These are phyloP conservation scores for Lamprologus sp. DNA, from an alignment of 2,113 vertebrate genomes.

Conservation along the genomic window DNA sequence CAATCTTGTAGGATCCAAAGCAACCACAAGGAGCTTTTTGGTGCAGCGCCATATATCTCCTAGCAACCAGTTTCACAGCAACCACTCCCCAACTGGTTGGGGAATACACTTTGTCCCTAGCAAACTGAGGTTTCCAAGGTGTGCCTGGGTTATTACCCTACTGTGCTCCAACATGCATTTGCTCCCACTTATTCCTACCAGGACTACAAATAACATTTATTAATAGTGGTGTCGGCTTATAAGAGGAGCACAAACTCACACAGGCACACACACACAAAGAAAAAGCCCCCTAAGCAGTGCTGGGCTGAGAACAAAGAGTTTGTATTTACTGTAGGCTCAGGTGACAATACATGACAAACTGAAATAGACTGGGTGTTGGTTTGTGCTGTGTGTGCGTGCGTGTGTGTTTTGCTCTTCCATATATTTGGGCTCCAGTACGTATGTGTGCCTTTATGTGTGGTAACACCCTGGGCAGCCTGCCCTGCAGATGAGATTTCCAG, in stretches of 20 bases:
- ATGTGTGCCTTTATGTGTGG: constrained; percentile 38
- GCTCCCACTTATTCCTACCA: not conserved
- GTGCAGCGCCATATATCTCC: not conserved
- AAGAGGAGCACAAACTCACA: not conserved
- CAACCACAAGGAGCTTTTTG: not conserved
- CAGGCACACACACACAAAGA: not conserved
- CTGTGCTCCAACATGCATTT: not conserved
- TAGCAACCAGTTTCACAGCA: not conserved
- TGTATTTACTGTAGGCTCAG: constrained; percentile 42
- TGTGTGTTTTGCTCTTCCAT: constrained; percentile 47
- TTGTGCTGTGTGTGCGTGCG: not conserved
- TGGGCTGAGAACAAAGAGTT: constrained; percentile 57
- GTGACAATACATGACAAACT: constrained; percentile 65
- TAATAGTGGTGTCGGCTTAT: constrained; percentile 11
- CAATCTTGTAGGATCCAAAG: not conserved
- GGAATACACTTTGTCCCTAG: not conserved
- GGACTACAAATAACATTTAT: constrained; percentile 1
- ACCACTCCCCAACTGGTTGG: not conserved
- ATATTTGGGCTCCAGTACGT: not conserved
- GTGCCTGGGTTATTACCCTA: not conserved
- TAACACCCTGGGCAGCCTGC: constrained; percentile 61
- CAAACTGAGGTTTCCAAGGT: not conserved
- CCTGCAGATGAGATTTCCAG: constrained; percentile 82
- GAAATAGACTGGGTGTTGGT: constrained; percentile 66
- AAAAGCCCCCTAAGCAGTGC: constrained; percentile 21